Percentiles rank a stretch among this genome's conserved stretches.
Evolutionary conservation across 2,888 invertebrate species (phyloP).

Genomic region (Pemphredon lugubris): DNA sequence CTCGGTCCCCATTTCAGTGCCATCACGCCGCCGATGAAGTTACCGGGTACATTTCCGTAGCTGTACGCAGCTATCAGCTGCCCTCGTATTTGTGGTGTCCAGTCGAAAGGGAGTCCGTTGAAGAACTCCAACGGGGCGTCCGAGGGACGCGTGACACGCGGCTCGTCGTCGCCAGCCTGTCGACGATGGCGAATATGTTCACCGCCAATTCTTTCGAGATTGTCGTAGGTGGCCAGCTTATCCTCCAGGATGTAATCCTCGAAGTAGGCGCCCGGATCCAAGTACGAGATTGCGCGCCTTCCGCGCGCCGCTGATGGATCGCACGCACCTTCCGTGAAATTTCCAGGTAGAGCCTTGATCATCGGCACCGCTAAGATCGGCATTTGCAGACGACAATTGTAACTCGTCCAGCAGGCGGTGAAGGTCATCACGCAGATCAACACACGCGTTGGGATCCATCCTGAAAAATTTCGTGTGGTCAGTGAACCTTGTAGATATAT

Average conservation of each 20-base stretch:
- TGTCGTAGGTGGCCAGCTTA: constrained; percentile 2
- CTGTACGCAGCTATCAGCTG: constrained; percentile 73
- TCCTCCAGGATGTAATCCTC: constrained; percentile 40
- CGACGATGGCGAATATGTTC: not conserved
- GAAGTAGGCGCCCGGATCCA: constrained; percentile 47
- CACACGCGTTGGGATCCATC: constrained; percentile 82
- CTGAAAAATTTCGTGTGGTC: constrained; percentile 74
- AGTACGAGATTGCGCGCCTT: constrained; percentile 25
- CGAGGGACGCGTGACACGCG: not conserved
- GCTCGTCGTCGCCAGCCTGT: accelerated
- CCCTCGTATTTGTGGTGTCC: constrained; percentile 68
- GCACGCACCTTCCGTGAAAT: constrained; percentile 21
- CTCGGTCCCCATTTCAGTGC: constrained; percentile 71
- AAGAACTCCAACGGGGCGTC: constrained; percentile 42
- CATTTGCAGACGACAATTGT: constrained; percentile 89
- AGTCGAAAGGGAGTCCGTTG: constrained; percentile 65
- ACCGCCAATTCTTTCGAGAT: not conserved
- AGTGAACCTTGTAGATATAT: too few species aligned
- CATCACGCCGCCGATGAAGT: constrained; percentile 73
- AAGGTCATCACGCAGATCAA: constrained; percentile 87
- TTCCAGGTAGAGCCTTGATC: constrained; percentile 57
- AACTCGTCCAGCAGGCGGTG: constrained; percentile 87
- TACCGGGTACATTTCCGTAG: constrained; percentile 75
- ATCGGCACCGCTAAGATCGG: constrained; percentile 82
- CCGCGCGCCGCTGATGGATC: not conserved